Evolutionary conservation across 1,140 invertebrate genomes (phyloP).

Genomic region (Chrysomallon squamiferum): DNA sequence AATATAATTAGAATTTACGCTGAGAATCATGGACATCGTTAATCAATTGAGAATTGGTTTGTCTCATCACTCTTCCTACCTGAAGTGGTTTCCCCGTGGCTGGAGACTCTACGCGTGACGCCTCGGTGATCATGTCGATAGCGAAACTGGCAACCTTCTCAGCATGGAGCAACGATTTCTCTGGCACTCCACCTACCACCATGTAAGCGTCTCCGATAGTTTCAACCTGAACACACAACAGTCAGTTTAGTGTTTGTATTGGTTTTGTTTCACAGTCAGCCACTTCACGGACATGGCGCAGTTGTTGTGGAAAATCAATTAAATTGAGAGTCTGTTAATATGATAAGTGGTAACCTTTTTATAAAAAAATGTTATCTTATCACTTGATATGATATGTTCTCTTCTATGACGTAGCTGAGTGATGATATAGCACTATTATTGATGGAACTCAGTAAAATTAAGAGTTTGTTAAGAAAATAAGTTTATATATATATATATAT

Average conservation of each 20-base stretch:
- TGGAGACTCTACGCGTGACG: conserved; percentile 24
- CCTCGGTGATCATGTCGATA: conserved; percentile 28
- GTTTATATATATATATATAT: too few relatives aligned
- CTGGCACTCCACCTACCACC: conserved; percentile 65
- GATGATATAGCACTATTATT: too few relatives aligned
- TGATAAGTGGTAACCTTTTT: neutral
- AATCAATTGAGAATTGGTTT: too few relatives aligned
- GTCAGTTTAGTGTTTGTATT: neutral
- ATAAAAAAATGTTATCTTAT: neutral
- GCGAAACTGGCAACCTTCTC: conserved; percentile 33
- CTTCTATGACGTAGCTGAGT: too few relatives aligned
- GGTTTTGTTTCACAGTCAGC: neutral
- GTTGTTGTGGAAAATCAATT: neutral
- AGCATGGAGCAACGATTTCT: conserved; percentile 21
- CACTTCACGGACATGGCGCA: neutral
- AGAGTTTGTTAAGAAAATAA: too few relatives aligned
- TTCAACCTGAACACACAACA: conserved; percentile 12
- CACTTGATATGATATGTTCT: too few relatives aligned
- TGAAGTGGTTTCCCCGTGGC: conserved; percentile 25
- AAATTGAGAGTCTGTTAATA: neutral
- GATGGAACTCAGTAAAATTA: too few relatives aligned
- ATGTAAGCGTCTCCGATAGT: conserved; percentile 63
- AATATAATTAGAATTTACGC: too few relatives aligned
- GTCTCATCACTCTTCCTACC: too few relatives aligned
- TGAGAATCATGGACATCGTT: too few relatives aligned